Evolutionary conservation across 2,888 invertebrate species (phyloP).

Genomic region (Stegana nigrithorax): DNA sequence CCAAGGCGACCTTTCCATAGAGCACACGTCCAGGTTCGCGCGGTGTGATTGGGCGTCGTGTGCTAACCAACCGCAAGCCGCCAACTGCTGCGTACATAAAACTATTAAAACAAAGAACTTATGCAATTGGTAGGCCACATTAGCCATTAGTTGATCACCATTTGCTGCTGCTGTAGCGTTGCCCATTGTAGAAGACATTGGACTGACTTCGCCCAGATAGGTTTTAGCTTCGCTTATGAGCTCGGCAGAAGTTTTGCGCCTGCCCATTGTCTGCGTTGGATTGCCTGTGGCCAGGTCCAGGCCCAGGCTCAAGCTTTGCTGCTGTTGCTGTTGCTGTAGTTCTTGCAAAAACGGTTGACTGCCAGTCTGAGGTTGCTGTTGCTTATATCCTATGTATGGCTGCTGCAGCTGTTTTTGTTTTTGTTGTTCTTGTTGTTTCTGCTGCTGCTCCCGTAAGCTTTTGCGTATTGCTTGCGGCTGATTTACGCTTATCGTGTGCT

Average conservation of each 20-base stretch:
- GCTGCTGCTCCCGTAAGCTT: background rate
- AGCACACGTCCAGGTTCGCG: conserved; percentile 82
- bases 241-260: conserved; percentile 81
- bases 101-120: background rate
- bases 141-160: conserved; percentile 21
- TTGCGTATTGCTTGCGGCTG: conserved; percentile 3
- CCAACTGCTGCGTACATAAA: conserved; percentile 37
- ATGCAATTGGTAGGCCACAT: background rate
- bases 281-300: conserved; percentile 25
- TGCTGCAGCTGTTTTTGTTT: conserved; percentile 7
- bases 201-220: conserved; percentile 67
- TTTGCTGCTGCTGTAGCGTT: conserved; percentile 24
- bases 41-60: conserved; percentile 88
- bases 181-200: conserved; percentile 10
- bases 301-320: conserved; percentile 14
- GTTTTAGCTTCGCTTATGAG: conserved; percentile 83
- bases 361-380: no score
- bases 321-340: background rate
- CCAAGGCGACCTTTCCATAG: conserved; percentile 74
- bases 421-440: conserved; percentile 23
- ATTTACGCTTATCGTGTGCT: background rate
- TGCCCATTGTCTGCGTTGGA: no score
- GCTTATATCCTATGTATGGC: no score
- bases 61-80: conserved; percentile 73
- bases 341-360: conserved; percentile 3